Base-by-base conservation (phyloP, 2,888 invertebrate genomes). In the Apodemia zela region DNA sequence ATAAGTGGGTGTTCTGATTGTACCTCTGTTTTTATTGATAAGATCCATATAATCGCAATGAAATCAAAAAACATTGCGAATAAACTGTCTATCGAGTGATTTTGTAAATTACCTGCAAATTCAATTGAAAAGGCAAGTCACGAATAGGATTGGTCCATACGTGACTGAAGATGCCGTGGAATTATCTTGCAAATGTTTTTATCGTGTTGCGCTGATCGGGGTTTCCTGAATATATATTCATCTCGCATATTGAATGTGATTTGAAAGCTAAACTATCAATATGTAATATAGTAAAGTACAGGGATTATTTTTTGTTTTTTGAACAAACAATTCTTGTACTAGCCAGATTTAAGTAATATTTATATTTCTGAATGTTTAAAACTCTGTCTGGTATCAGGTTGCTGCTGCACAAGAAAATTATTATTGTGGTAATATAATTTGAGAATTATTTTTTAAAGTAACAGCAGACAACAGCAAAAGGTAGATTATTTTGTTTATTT, bases 171-270 rank as follows among this genome's bases (percentile, higher is more conserved):
- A 57, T 57, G 13, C n/a, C 47, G 57, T 13, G 3, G 57, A 29
- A 57, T 29, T 57, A 57, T 57, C 57, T 57, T 29, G 29, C 8
- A n/a, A 57, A 57, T 57, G 29, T 57, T 57, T 57, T 57, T 57
- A 29, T 29, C 25, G 15, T 29, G 54, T 25, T 25, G 29, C n/a
- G 15, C 29, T 29, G 25, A 29, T 15, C 25, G 25, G 21, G n/a
- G 25, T 13, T 29, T 25, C n/a, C 54, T 57, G 3, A n/a, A 25
- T 47, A 47, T 47, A 17, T 47, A 47, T 47, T 47, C 45, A 47
- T 47, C 51, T 25, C 21, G 18, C 13, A 54, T 25, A 13, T 21
- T 54, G 25, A 54, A 21, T 54, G 21, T 54, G 18, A 54, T 54
- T 21, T 21, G 21, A 25, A 54, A 21, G 21, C 3, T 21, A 11